Evolutionary conservation across 1,140 invertebrate genomes (phyloP), one percentile per base, ranked within the genome.

Genomic region (Micrasema longulum): DNA sequence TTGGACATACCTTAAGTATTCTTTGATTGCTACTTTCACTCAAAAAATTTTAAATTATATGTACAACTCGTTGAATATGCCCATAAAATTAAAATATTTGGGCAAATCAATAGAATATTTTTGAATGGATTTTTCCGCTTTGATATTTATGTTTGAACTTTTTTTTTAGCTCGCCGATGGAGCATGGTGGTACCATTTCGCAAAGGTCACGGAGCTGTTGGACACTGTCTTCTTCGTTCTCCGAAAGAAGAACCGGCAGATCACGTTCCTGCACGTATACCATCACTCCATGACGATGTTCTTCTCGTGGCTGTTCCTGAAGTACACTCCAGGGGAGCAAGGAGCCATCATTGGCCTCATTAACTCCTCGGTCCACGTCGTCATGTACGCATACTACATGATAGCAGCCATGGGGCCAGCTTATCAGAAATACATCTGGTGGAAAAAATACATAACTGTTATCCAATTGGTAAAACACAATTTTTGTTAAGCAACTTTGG

Each of bases 331-430:
- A 23, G 87, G 86, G 38, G 88, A 87, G 20, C 88, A 89, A 71
- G 87, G 86, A 0, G 89, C 85, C 0, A 80, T 88, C 2, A 82
- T 89, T 11, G 87, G 87, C 0, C 81, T 89, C 18, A 78, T 93
- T 16, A 94, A 94, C 80, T 90, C 90, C 9, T 85, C 90, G 80
- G 88, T 94, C 0, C 88, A 85, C 85, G 91, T 91, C 9, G 83
- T 95, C 18, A 95, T 96, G 93, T 96, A 96, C 78, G 82, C 87
- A 0, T 96, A 96, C 79, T 96, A 96, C 78, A 85, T 94, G 77
- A 82, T 96, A 0, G 87, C 94, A 0, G 92, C 93, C 0, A 83
- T 95, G 71, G 94, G 94, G 22, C 94, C 94, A 1, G 82, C 89
- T 22, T 89, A 94, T 78, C 92, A 94, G 79, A 93, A 93, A 78